Evolutionary conservation across 1,140 invertebrate genomes (phyloP).

Genomic region (Tetranychus cinnabarinus): DNA sequence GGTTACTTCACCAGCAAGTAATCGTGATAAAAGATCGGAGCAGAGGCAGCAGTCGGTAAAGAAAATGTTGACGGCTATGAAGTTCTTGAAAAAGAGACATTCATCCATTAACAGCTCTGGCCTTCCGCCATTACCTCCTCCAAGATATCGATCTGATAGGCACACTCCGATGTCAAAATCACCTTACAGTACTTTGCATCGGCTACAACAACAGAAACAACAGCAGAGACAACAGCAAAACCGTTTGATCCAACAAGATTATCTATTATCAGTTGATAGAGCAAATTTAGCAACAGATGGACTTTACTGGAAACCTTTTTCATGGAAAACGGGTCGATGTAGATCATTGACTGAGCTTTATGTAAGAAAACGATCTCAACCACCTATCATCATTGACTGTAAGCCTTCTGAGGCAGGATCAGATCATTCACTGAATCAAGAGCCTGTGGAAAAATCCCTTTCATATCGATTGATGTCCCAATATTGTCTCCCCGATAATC

Average conservation of each 20-base stretch:
- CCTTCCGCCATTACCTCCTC: not conserved
- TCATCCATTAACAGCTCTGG: not conserved
- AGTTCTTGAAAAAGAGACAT: not conserved
- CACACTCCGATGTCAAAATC: not conserved
- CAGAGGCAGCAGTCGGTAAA: not conserved
- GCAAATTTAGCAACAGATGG: not conserved
- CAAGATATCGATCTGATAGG: not conserved
- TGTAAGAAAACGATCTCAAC: not conserved
- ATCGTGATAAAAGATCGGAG: no score
- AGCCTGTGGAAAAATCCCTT: not conserved
- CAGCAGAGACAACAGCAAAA: no score
- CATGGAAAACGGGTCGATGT: constrained; percentile 5
- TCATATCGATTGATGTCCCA: not conserved
- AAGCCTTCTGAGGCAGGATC: no score
- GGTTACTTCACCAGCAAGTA: no score
- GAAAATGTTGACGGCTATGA: no score
- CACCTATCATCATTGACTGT: no score
- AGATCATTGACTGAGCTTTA: constrained; percentile 4
- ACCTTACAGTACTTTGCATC: not conserved
- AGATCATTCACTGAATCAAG: no score
- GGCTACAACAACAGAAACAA: not conserved
- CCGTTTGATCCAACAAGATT: not conserved
- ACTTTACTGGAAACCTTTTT: constrained; percentile 5
- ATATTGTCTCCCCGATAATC: not conserved
- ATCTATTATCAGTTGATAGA: not conserved